phyloP scores from a whole-genome alignment of 2,113 vertebrate species.

The Lathamus discolor region DNA sequence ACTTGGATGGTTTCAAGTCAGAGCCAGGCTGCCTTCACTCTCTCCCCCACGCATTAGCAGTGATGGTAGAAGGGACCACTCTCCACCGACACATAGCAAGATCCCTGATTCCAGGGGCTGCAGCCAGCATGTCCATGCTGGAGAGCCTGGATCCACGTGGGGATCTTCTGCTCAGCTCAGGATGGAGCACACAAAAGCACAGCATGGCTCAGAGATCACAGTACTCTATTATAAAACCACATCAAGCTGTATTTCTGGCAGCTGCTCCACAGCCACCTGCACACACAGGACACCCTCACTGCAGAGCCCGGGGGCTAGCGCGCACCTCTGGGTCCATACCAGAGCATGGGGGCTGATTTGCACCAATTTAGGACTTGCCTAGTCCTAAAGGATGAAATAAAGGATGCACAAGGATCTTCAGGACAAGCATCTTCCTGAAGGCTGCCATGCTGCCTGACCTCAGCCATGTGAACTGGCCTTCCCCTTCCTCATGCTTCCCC shows the following conservation, averaged over 20 bases:
- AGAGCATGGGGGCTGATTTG: neutral
- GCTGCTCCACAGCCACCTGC: neutral
- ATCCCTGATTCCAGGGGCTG: neutral
- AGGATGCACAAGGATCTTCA: fast-evolving
- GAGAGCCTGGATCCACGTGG: neutral
- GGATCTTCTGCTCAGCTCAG: neutral
- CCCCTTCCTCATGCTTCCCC: neutral
- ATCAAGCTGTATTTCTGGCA: neutral
- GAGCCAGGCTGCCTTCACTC: neutral
- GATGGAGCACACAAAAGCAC: neutral
- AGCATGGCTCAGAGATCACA: neutral
- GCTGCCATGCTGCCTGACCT: neutral
- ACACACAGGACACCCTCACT: neutral
- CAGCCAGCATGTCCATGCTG: fast-evolving
- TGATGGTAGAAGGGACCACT: neutral
- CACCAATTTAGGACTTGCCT: neutral
- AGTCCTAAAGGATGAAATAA: neutral
- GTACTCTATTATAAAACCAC: neutral
- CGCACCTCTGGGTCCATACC: neutral
- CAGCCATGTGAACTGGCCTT: fast-evolving
- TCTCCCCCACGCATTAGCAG: fast-evolving
- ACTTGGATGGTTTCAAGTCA: neutral
- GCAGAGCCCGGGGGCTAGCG: neutral
- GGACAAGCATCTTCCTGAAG: neutral
- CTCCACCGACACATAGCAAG: fast-evolving